Evolutionary conservation across 2,113 vertebrate species (phyloP).

Genomic region (Coryphaenoides rupestris): DNA sequence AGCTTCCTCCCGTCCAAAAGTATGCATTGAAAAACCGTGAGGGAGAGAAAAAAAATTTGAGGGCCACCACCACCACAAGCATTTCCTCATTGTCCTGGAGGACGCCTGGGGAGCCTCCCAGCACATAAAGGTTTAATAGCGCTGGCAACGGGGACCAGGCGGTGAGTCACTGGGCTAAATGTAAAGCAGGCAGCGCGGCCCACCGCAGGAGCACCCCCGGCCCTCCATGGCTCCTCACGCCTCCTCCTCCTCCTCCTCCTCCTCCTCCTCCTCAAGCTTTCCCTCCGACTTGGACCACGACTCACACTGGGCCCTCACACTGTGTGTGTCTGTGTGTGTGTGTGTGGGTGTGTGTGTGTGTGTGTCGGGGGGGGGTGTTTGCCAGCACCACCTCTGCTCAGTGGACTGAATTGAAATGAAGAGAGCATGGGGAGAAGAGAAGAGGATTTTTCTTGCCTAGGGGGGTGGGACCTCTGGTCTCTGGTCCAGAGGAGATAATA

Average conservation of each 20-base stretch:
- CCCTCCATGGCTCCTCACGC: conserved; percentile 18
- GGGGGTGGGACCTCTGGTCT: neutral
- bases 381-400: conserved; percentile 51
- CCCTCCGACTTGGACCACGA: conserved; percentile 17
- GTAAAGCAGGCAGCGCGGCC: conserved; percentile 39
- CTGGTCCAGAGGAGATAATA: neutral
- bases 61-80: neutral
- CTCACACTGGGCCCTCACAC: conserved; percentile 26
- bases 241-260: conserved; percentile 9
- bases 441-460: conserved; percentile 2
- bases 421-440: neutral
- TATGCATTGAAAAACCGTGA: no score
- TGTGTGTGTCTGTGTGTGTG: conserved; percentile 21
- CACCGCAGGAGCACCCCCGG: conserved; percentile 9
- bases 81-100: conserved; percentile 26
- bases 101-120: conserved; percentile 30
- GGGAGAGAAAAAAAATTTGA: no score
- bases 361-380: no score
- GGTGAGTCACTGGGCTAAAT: conserved; percentile 39
- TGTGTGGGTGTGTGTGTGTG: no score
- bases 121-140: conserved; percentile 27
- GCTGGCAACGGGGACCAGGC: conserved; percentile 20
- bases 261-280: conserved; percentile 6
- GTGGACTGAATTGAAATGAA: conserved; percentile 42
- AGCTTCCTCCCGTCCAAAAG: no score